Evolutionary conservation across 2,113 vertebrate species (phyloP).

Genomic region (Rissa tridactyla): DNA sequence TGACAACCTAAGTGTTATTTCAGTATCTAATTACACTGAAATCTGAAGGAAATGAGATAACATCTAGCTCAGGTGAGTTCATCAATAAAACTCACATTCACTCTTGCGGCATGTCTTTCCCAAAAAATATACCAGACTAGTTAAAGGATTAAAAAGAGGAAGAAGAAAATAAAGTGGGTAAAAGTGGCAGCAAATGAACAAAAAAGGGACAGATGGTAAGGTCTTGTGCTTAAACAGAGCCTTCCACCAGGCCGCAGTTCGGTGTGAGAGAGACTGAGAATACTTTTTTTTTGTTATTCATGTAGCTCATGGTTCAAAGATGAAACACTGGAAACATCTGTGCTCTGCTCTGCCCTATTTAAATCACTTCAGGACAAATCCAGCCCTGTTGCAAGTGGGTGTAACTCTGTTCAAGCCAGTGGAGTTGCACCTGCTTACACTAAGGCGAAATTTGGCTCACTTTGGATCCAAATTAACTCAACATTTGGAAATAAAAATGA

Average conservation of each 20-base stretch:
- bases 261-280: neutral
- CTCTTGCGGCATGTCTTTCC: neutral
- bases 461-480: conserved; percentile 45
- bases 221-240: neutral
- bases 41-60: neutral
- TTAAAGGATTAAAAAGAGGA: neutral
- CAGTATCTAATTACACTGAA: neutral
- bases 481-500: conserved; percentile 32
- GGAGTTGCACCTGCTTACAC: conserved; percentile 48
- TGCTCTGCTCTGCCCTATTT: conserved; percentile 12
- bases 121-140: neutral
- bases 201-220: neutral
- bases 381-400: conserved; percentile 10
- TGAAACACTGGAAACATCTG: conserved; percentile 44
- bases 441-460: neutral
- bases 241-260: neutral
- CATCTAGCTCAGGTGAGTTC: neutral
- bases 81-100: neutral
- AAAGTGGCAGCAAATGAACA: neutral
- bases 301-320: neutral
- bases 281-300: neutral
- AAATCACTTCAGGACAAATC: conserved; percentile 40
- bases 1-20: neutral
- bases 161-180: neutral
- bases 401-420: conserved; percentile 26